phyloP scores from a whole-genome alignment of 2,888 invertebrate genomes.

The Rotaria macrura region DNA sequence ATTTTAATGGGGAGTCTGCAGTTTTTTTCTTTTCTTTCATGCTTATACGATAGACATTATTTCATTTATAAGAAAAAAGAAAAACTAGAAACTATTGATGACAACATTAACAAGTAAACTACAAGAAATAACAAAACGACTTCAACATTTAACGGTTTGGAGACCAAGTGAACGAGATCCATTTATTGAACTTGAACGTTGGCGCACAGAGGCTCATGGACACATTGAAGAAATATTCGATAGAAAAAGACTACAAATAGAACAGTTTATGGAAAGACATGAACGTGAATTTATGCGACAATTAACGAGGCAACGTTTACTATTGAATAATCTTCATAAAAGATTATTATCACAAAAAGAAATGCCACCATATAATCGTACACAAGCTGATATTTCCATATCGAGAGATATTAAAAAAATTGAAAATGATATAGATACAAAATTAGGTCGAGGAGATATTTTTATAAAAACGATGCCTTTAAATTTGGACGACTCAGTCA shows the following conservation, averaged over 20 bases:
- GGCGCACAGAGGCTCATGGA: neutral
- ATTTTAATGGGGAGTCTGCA: no score
- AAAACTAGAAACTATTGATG: neutral
- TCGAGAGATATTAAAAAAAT: neutral
- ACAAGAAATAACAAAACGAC: neutral
- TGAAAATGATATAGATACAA: neutral
- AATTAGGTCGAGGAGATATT: neutral
- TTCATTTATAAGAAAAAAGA: neutral
- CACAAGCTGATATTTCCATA: neutral
- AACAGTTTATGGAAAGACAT: neutral
- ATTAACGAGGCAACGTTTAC: neutral
- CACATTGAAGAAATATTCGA: neutral
- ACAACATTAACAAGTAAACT: neutral
- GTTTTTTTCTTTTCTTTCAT: no score
- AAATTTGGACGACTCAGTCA: neutral
- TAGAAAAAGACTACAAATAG: neutral
- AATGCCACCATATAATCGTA: neutral
- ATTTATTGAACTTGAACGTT: neutral
- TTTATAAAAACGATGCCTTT: neutral
- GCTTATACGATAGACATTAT: no score
- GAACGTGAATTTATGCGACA: neutral
- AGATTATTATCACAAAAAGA: neutral
- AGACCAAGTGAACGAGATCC: neutral
- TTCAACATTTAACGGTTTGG: neutral
- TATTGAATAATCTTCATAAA: neutral